Evolutionary conservation across 2,113 vertebrate genomes (phyloP), one percentile per base, ranked within the genome.

Genomic region (Ia io): DNA sequence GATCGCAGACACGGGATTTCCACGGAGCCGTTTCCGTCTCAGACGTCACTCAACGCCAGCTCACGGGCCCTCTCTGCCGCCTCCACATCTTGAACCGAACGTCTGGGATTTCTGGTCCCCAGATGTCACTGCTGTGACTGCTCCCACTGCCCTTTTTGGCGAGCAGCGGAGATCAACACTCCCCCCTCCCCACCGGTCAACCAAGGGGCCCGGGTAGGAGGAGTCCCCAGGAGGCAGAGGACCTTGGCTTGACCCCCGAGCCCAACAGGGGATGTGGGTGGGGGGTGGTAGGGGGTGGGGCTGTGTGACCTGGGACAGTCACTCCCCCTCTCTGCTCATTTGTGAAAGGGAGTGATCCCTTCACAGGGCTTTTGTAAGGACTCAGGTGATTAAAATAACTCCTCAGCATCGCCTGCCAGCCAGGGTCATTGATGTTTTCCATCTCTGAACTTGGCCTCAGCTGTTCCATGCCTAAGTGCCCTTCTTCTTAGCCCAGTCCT

Each of bases 101-200:
- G 10, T 23, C 8, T 79, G 37, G 42, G 76, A 35, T 35, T 44
- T 82, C 35, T 22, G 35, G 44, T 9, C 32, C 25, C 67, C 30
- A 22, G 16, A 65, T 9, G 37, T 56, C 30, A 4, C 4, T 5
- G 35, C 10, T 6, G 35, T 10, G 59, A 22, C 10, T 10, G 9
- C 18, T 7, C 63, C 22, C 10, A 1, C 4, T 47, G 17, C 14
- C 13, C 35, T 42, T 74, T n/a, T 0, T 37, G 70, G 35, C 0
- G 5, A 53, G 22, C 56, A 53, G 1, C 59, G 25, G 53, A 61
- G n/a, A 13, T 65, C 71, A 73, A 5, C 37, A 11, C 12, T 3
- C 11, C 0, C 1, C 28, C 13, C 0, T 5, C 1, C 4, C 11
- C 23, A 22, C 18, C 16, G 0, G 10, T 23, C 22, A 53, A 2